These are phyloP conservation scores for Phrynocephalus vlangalii DNA, from an alignment of 2,797 vertebrate genomes.

Conservation along the genomic window DNA sequence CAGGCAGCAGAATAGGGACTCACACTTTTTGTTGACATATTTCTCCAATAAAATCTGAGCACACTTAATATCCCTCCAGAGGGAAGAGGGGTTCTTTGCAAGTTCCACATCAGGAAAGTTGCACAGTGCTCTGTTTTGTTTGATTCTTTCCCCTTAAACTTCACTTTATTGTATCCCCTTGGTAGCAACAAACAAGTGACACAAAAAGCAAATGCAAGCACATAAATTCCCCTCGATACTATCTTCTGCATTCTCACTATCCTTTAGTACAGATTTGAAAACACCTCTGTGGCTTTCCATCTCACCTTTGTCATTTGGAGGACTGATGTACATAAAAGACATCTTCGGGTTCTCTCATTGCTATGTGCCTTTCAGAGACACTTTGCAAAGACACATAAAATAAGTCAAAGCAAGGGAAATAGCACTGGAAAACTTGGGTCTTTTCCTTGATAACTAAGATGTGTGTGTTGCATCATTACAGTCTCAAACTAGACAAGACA, in stretches of 20 bases:
- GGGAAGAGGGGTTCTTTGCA: neutral
- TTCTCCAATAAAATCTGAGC: neutral
- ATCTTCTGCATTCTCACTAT: neutral
- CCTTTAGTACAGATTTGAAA: conserved; percentile 38
- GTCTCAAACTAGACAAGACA: too few species aligned
- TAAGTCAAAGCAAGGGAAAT: neutral
- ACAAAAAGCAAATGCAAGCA: conserved; percentile 8
- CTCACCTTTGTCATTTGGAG: conserved; percentile 20
- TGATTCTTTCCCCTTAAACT: neutral
- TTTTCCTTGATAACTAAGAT: neutral
- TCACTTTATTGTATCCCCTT: conserved; percentile 26
- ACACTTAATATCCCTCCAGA: neutral
- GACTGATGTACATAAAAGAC: conserved; percentile 18
- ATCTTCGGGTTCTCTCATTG: neutral
- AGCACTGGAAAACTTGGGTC: neutral
- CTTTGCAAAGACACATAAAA: neutral
- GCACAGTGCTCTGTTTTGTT: neutral
- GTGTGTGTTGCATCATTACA: too few species aligned
- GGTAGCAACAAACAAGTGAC: neutral
- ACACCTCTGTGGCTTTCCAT: neutral
- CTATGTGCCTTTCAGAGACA: conserved; percentile 8
- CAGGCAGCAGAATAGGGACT: neutral
- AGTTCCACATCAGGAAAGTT: conserved; percentile 30
- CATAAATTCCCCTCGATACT: neutral
- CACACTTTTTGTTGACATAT: neutral